Base-by-base conservation (phyloP, 2,797 vertebrate species). In the Erpetoichthys calabaricus region DNA sequence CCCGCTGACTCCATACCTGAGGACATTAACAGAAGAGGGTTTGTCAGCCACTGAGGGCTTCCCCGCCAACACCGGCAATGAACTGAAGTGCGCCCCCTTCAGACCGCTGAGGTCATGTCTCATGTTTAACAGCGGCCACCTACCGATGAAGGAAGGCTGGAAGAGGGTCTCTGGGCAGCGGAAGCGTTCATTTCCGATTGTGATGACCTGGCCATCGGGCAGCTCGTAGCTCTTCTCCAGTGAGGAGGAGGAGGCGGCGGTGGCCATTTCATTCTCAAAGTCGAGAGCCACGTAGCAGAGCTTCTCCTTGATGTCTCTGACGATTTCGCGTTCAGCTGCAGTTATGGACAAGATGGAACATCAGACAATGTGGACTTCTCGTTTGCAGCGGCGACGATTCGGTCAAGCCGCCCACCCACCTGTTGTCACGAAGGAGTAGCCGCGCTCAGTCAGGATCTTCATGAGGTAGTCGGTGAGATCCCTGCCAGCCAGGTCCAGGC, bases 241-340 rank as follows among this genome's bases (percentile, higher is more conserved):
- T 42, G 86, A 88, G 10, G 85, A 86, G 3, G 86, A 86, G 62
- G 85, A 85, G 25, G 86, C 81, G 3, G 85, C 85, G 1, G 82
- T 87, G 61, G 82, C 84, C 85, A 84, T 87, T 70, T 89, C 82
- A 7, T 88, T 86, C 70, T 86, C 84, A 63, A 89, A 87, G 78
- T 88, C 84, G 74, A 86, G 63, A 49, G 84, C 84, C 51, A 88
- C 81, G 46, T 87, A 86, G 63, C 82, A 84, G 57, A 88, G 60
- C 64, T 88, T 88, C 65, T 88, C 84, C 68, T 87, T 87, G 68
- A 86, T 87, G 72, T 87, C 84, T 42, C 82, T 79, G 56, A 86
- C 85, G 6, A 88, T 88, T 73, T 88, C 84, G 25, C 78, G 75
- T 65, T 88, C 83, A 64, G 83, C 85, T 88, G 72, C 45, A 53